phyloP scores from a whole-genome alignment of 2,888 invertebrate genomes.

The Acleris holmiana region DNA sequence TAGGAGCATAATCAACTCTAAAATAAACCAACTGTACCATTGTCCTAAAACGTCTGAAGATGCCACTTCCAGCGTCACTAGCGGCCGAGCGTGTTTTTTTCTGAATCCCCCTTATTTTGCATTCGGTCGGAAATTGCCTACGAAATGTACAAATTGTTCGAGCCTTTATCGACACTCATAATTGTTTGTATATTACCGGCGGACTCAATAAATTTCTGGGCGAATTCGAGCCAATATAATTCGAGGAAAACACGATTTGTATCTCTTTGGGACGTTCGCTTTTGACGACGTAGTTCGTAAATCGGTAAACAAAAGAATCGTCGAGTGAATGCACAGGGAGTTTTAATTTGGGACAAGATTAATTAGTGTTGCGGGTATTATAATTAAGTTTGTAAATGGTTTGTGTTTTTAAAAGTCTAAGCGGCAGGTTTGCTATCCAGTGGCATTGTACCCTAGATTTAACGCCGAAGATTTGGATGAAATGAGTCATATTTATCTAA shows the following conservation, averaged over 20 bases:
- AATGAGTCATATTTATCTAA: no score
- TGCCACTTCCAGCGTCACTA: slow-evolving; percentile 28
- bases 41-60: background rate
- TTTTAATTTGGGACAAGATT: no score
- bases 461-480: no score
- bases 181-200: slow-evolving; percentile 38
- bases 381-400: no score
- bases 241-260: slow-evolving; percentile 14
- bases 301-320: background rate
- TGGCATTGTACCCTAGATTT: no score
- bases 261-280: slow-evolving; percentile 10
- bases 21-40: background rate
- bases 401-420: no score
- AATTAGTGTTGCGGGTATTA: no score
- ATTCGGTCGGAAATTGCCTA: slow-evolving; percentile 48
- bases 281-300: slow-evolving; percentile 1
- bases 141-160: slow-evolving; percentile 46
- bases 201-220: slow-evolving; percentile 35
- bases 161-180: slow-evolving; percentile 41
- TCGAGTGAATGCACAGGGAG: no score
- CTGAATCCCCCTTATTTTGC: slow-evolving; percentile 46
- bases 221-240: slow-evolving; percentile 32
- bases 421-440: no score
- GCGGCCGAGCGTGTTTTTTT: slow-evolving; percentile 45
- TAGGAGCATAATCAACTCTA: no score